Evolutionary conservation across 2,888 invertebrate genomes (phyloP).

Genomic region (Maniola hyperantus): DNA sequence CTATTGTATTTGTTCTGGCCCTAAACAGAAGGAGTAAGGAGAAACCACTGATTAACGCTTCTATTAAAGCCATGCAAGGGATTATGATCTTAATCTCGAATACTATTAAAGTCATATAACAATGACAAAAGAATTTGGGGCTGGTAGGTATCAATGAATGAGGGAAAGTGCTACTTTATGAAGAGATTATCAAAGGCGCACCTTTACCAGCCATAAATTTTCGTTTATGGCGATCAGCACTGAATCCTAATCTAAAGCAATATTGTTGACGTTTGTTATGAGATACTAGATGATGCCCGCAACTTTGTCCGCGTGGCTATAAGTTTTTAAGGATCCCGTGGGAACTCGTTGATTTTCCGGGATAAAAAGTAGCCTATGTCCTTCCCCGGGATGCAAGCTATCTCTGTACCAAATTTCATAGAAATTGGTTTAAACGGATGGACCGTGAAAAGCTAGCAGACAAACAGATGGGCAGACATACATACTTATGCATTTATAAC

Average conservation of each 20-base stretch:
- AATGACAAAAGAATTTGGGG: constrained; percentile 40
- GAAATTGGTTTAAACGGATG: too few relatives aligned
- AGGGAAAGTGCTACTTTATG: constrained; percentile 53
- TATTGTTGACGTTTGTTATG: constrained; percentile 44
- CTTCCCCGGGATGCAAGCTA: too few relatives aligned
- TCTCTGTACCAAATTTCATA: too few relatives aligned
- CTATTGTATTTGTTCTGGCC: background rate
- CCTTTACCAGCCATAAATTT: constrained; percentile 45
- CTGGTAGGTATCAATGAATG: constrained; percentile 61
- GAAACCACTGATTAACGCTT: constrained; percentile 72
- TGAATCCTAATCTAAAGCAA: constrained; percentile 47
- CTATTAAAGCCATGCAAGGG: constrained; percentile 45
- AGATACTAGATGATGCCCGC: constrained; percentile 39
- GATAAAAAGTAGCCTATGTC: too few relatives aligned
- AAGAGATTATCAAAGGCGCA: constrained; percentile 48
- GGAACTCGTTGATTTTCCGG: too few relatives aligned
- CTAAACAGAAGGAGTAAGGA: constrained; percentile 65
- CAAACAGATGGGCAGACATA: too few relatives aligned
- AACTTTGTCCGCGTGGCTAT: too few relatives aligned
- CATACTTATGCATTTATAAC: too few relatives aligned
- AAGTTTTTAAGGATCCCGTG: too few relatives aligned
- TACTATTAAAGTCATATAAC: constrained; percentile 47
- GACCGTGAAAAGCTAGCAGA: too few relatives aligned
- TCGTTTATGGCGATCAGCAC: constrained; percentile 44
- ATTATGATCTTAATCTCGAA: constrained; percentile 47